phyloP scores from a whole-genome alignment of 2,113 vertebrate species.

The Upupa epops region DNA sequence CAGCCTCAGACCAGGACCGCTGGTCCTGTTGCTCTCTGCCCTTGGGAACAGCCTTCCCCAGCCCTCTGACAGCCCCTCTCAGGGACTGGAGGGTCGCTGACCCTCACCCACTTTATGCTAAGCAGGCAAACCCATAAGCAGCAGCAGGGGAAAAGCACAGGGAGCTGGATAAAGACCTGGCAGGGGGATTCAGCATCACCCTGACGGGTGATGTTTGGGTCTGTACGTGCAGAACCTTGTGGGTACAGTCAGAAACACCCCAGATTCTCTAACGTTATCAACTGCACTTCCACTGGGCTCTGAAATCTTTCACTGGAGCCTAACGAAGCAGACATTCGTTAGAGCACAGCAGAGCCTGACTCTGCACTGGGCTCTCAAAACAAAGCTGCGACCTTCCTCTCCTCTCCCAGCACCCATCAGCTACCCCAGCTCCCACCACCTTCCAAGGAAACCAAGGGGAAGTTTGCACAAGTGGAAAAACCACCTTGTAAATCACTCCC shows the following conservation, averaged over 20 bases:
- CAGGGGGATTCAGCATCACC: rapidly evolving
- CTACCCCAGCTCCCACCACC: neutral
- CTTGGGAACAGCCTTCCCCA: no score
- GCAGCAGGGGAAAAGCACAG: rapidly evolving
- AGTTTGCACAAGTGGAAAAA: neutral
- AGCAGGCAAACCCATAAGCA: rapidly evolving
- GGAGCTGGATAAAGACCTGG: neutral
- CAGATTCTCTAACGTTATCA: neutral
- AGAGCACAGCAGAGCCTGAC: neutral
- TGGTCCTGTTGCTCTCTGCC: no score
- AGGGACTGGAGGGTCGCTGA: no score
- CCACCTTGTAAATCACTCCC: rapidly evolving
- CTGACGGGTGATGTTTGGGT: rapidly evolving
- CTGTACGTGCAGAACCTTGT: neutral
- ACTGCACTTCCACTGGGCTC: neutral
- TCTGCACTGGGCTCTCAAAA: neutral
- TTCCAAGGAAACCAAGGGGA: neutral
- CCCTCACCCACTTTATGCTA: rapidly evolving
- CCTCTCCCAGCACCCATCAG: neutral
- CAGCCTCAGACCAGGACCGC: no score
- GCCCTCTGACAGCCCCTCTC: no score
- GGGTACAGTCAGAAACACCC: neutral
- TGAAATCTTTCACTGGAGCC: neutral
- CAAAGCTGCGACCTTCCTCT: rapidly evolving
- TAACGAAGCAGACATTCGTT: neutral